These are phyloP conservation scores for Cassiopea andromeda DNA, from an alignment of 30 jellyfish, hydroid and myxozoan species.

Conservation along the genomic window DNA sequence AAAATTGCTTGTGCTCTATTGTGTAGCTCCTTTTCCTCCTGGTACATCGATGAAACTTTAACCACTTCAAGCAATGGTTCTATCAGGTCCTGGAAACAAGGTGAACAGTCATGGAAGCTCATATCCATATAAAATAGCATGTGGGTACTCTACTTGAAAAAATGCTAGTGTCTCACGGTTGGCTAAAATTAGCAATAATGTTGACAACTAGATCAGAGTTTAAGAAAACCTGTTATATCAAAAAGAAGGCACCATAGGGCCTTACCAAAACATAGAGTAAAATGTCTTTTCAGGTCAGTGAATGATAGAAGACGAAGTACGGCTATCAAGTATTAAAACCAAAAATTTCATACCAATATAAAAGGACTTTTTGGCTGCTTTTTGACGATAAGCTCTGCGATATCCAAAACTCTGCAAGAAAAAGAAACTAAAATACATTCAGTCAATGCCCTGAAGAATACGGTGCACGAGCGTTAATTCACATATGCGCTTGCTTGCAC, in stretches of 20 bases:
- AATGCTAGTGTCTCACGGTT: too few relatives aligned
- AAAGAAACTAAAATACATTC: too few relatives aligned
- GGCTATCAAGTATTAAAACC: background rate
- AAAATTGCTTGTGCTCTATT: conserved; percentile 84
- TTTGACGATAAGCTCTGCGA: conserved; percentile 78
- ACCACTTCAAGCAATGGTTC: conserved; percentile 85
- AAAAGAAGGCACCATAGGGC: background rate
- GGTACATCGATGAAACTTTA: conserved; percentile 43
- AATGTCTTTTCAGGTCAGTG: too few relatives aligned
- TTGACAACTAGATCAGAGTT: too few relatives aligned
- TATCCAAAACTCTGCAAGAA: conserved; percentile 77
- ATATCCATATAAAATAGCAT: background rate
- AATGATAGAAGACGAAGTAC: too few relatives aligned
- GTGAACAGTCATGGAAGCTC: background rate
- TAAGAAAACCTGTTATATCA: background rate
- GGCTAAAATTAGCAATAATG: too few relatives aligned
- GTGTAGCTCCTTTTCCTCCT: conserved; percentile 74
- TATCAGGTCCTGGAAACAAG: conserved; percentile 61
- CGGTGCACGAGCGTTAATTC: too few relatives aligned
- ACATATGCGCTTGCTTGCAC: too few relatives aligned
- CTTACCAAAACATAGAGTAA: background rate
- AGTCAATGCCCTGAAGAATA: too few relatives aligned
- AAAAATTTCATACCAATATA: conserved; percentile 69
- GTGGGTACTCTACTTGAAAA: background rate
- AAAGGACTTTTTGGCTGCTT: conserved; percentile 79